These are phyloP conservation scores for Dolomedes plantarius DNA, from an alignment of 2,888 invertebrate species.

Conservation along the genomic window DNA sequence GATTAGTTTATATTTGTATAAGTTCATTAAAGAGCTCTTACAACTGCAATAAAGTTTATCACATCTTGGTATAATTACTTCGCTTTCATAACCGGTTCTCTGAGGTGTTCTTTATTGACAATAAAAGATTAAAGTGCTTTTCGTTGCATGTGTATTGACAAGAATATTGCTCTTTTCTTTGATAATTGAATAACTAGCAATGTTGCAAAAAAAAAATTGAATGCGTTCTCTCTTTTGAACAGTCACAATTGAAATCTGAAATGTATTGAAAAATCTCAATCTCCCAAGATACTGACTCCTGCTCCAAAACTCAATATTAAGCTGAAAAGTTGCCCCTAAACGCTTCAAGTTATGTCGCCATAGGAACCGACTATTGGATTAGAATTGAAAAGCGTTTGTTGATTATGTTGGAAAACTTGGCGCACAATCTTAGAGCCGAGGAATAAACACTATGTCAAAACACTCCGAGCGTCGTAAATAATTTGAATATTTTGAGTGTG, in stretches of 20 bases:
- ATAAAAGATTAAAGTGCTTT: too few species aligned
- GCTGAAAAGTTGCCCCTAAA: neutral
- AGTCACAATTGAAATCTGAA: neutral
- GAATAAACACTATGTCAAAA: neutral
- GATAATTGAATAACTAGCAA: neutral
- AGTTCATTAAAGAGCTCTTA: too few species aligned
- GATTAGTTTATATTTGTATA: too few species aligned
- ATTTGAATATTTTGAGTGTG: neutral
- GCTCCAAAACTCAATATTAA: neutral
- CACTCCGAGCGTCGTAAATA: neutral
- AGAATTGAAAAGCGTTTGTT: neutral
- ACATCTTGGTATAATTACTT: too few species aligned
- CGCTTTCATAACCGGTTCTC: too few species aligned
- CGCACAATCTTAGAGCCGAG: neutral
- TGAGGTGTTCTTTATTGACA: too few species aligned
- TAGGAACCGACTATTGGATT: neutral
- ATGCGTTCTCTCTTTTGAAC: neutral
- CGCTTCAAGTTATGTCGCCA: neutral
- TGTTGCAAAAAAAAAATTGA: neutral
- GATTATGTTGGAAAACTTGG: neutral
- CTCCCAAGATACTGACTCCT: neutral
- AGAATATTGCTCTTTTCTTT: neutral
- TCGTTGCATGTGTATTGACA: too few species aligned
- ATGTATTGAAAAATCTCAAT: neutral
- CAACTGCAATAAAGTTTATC: too few species aligned